Evolutionary conservation across 2,888 invertebrate species (phyloP), one percentile per base, ranked within the genome.

Genomic region (Erannis defoliaria): DNA sequence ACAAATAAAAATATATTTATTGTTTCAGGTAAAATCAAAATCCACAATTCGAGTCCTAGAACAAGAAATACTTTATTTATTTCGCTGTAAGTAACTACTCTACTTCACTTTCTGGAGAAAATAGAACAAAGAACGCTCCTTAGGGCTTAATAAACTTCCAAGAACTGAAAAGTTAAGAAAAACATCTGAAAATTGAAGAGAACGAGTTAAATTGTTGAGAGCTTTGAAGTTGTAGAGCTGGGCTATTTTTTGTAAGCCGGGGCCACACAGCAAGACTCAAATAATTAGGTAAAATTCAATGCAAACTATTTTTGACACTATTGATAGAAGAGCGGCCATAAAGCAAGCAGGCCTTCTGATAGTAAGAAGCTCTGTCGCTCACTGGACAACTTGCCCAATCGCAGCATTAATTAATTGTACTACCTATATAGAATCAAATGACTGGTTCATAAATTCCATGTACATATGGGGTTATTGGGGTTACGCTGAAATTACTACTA

Each of bases 11-110:
- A n/a, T 1, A n/a, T 12, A 37, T 6, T 23, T 9, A 43, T 51
- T 53, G 21, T 58, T 58, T 38, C 58, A 58, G 58, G 58, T 58
- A 53, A 58, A 12, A 12, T 21, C 19, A 31, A 40, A 18, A 23
- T 16, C 26, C 40, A 18, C 3, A 26, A 5, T 8, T 18, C 40
- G n/a, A 12, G 12, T 26, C 4, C 8, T 12, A n/a, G n/a, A n/a
- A 29, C 23, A 12, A n/a, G n/a, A 14, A 43, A 23, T 8, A 29
- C 16, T 4, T 18, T n/a, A n/a, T n/a, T n/a, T n/a, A n/a, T n/a
- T n/a, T n/a, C n/a, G 10, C 50, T 40, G 51, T 29, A 51, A 51
- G 51, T 31, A 49, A 31, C 10, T 31, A 23, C 31, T 49, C 42
- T 19, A 18, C 35, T 26, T 48, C 26, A 37, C 46, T 43, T 33